phyloP scores from a whole-genome alignment of 2,113 vertebrate species.

The Petromus typicus region DNA sequence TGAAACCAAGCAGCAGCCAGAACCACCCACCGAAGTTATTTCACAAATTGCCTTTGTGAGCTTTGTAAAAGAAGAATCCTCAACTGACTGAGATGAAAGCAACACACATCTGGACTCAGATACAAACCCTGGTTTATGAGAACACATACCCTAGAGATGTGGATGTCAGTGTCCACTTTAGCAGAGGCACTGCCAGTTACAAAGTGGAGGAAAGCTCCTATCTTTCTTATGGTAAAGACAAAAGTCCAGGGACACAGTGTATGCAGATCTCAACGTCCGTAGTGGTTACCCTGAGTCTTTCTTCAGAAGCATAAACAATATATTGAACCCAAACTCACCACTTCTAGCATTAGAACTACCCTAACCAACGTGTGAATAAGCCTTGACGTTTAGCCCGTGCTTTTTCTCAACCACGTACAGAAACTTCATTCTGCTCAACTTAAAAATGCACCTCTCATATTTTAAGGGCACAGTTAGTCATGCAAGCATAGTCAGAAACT shows the following conservation, averaged over 20 bases:
- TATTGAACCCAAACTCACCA: background rate
- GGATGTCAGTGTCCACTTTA: conserved; percentile 4
- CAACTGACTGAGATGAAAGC: conserved; percentile 10
- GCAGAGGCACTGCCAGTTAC: conserved; percentile 51
- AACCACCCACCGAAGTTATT: conserved; percentile 44
- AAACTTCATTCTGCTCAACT: background rate
- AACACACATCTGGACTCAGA: conserved; percentile 43
- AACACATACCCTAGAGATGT: conserved; percentile 53
- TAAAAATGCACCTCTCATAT: background rate
- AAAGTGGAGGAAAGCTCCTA: conserved; percentile 50
- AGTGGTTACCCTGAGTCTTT: background rate
- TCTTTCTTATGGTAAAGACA: conserved; percentile 17
- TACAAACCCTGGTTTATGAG: conserved; percentile 62
- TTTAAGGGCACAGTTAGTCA: background rate
- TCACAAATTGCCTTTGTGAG: background rate
- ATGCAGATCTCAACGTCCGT: background rate
- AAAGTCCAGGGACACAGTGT: background rate
- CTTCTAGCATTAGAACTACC: background rate
- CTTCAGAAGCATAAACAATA: background rate
- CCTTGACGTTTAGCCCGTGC: background rate
- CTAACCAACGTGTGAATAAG: background rate
- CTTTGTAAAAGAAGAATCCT: conserved; percentile 66
- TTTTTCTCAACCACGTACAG: background rate
- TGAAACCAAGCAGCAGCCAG: background rate
- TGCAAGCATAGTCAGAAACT: background rate